Evolutionary conservation across 2,888 invertebrate genomes (phyloP).

Genomic region (Cephalotes varians): DNA sequence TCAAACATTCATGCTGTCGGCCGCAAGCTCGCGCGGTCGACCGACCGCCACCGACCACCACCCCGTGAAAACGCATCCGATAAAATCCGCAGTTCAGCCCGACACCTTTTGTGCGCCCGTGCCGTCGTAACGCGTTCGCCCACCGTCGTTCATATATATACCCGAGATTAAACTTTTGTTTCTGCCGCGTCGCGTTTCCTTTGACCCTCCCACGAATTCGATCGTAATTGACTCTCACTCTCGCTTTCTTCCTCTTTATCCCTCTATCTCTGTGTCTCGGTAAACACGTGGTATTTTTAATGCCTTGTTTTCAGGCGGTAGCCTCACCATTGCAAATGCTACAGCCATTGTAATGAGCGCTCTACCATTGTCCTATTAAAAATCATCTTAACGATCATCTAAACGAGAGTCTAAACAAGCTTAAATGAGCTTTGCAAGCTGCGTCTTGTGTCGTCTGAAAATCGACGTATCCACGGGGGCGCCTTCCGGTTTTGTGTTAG

Average conservation of each 20-base stretch:
- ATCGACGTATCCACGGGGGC: slow-evolving; percentile 2
- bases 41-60: slow-evolving; percentile 25
- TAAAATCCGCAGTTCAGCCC: slow-evolving; percentile 66
- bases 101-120: slow-evolving; percentile 57
- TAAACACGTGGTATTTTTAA: neutral
- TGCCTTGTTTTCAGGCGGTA: no score
- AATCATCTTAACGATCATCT: no score
- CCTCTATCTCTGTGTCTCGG: neutral
- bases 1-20: slow-evolving; percentile 75
- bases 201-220: slow-evolving; percentile 43
- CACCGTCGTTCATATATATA: slow-evolving; percentile 65
- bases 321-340: no score
- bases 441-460: slow-evolving; percentile 30
- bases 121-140: slow-evolving; percentile 48
- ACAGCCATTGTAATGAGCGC: no score
- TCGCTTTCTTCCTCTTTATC: neutral
- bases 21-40: slow-evolving; percentile 67
- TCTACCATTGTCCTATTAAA: no score
- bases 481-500: slow-evolving; percentile 7
- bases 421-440: neutral
- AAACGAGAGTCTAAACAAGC: neutral
- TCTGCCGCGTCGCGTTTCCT: slow-evolving; percentile 36
- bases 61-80: slow-evolving; percentile 71
- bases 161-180: slow-evolving; percentile 58
- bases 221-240: slow-evolving; percentile 32